Conservation (phyloP, 2,113 vertebrate species). For the Ardeotis arabs region DNA sequence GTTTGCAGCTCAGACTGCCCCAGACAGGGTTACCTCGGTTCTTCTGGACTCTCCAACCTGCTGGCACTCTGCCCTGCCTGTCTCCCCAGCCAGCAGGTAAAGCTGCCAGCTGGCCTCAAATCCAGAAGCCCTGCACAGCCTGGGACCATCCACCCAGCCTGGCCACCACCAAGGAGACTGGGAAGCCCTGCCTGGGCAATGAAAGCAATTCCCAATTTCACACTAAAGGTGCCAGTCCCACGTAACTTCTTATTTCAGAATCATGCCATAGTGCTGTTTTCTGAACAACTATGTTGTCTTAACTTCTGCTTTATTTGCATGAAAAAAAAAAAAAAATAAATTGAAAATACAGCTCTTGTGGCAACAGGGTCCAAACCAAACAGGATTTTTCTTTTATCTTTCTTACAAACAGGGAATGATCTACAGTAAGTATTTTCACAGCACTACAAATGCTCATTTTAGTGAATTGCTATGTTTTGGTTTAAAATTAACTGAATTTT, state of each 20-base stretch:
- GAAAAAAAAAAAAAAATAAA: background rate
- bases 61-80: background rate
- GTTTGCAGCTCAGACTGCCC: background rate
- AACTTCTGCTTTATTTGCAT: background rate
- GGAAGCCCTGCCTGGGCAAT: background rate
- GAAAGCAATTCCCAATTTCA: background rate
- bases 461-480: background rate
- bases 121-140: background rate
- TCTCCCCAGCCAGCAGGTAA: background rate
- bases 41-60: background rate
- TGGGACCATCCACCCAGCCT: background rate
- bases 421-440: background rate
- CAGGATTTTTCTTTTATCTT: background rate
- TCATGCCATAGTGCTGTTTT: background rate
- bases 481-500: background rate
- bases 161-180: fast-evolving
- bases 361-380: background rate
- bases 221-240: background rate
- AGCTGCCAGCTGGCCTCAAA: background rate
- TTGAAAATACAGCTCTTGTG: background rate
- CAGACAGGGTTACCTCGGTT: background rate
- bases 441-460: background rate
- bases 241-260: background rate
- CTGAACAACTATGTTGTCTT: background rate
- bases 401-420: background rate